Evolutionary conservation across 2,113 vertebrate genomes (phyloP).

Genomic region (Melanotaenia duboulayi): DNA sequence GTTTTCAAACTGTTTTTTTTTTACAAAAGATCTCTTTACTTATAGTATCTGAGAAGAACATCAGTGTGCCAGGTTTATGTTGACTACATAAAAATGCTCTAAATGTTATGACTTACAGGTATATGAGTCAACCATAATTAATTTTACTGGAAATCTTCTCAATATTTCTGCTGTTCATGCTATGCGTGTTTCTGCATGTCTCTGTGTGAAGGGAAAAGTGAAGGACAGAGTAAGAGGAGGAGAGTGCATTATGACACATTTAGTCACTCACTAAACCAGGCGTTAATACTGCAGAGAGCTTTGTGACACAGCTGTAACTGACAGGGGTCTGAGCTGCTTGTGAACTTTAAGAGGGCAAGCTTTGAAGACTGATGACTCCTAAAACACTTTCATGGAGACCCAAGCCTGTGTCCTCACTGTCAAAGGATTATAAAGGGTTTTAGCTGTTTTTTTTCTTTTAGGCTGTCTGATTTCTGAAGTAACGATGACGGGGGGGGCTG

Average conservation of each 20-base stretch:
- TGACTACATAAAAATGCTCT: neutral
- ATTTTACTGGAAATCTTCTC: neutral
- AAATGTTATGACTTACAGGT: neutral
- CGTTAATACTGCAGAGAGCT: constrained; percentile 32
- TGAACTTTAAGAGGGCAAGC: constrained; percentile 39
- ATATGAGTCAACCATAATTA: neutral
- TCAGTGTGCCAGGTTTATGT: neutral
- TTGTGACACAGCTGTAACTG: constrained; percentile 15
- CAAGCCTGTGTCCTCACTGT: constrained; percentile 33
- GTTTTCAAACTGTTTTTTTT: too few relatives aligned
- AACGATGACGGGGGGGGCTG: constrained; percentile 46
- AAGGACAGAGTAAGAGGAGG: neutral
- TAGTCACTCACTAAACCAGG: constrained; percentile 3
- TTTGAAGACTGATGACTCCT: constrained; percentile 13
- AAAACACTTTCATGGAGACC: constrained; percentile 22
- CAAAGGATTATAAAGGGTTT: constrained; percentile 46
- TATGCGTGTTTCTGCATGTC: neutral
- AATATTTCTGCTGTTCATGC: neutral
- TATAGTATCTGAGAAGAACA: too few relatives aligned
- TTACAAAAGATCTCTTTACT: too few relatives aligned
- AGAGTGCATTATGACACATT: constrained; percentile 4
- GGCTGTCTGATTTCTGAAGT: constrained; percentile 51
- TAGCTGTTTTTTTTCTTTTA: constrained; percentile 53
- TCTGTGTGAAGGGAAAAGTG: neutral
- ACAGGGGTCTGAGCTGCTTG: constrained; percentile 27